A percentile compares a stretch with the other conserved stretches of the same genome.
Evolutionary conservation across 2,888 invertebrate species (phyloP).

Genomic region (Cerceris ruficornis): DNA sequence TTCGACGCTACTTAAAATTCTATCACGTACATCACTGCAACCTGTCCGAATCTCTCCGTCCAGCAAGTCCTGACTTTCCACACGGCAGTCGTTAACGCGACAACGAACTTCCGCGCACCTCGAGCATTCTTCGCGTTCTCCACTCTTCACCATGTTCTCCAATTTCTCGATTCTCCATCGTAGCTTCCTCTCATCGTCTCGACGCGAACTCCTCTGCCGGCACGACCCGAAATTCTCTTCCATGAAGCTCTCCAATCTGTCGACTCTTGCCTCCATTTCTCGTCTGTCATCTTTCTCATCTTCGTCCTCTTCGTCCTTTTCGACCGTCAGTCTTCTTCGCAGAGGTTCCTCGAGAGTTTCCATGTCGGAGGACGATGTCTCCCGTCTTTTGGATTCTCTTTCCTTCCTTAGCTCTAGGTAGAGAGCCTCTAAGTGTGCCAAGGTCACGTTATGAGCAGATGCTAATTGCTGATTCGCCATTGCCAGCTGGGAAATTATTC

Average conservation of each 20-base stretch:
- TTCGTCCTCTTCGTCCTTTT: conserved; percentile 5
- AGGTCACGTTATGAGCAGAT: conserved; percentile 71
- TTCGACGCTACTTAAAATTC: conserved; percentile 21
- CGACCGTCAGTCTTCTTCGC: conserved; percentile 28
- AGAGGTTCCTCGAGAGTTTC: conserved; percentile 14
- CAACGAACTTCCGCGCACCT: background rate
- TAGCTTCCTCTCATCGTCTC: conserved; percentile 40
- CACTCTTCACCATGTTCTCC: conserved; percentile 28
- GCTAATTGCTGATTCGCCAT: conserved; percentile 79
- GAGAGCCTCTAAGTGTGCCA: conserved; percentile 73
- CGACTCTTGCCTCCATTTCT: conserved; percentile 54
- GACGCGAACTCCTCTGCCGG: conserved; percentile 24
- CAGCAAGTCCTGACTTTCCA: background rate
- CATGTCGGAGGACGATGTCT: background rate
- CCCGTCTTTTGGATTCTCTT: conserved; percentile 25
- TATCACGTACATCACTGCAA: background rate
- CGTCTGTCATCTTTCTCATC: conserved; percentile 20
- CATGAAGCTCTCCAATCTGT: conserved; percentile 59
- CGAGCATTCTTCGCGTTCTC: background rate
- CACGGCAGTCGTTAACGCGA: background rate
- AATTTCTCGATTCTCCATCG: conserved; percentile 34
- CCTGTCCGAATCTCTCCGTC: background rate
- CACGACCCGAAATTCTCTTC: conserved; percentile 3
- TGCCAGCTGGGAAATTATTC: conserved; percentile 77
- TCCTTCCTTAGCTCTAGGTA: conserved; percentile 70